Conservation (phyloP, 2,113 vertebrate genomes). For the Chaetops frenatus region DNA sequence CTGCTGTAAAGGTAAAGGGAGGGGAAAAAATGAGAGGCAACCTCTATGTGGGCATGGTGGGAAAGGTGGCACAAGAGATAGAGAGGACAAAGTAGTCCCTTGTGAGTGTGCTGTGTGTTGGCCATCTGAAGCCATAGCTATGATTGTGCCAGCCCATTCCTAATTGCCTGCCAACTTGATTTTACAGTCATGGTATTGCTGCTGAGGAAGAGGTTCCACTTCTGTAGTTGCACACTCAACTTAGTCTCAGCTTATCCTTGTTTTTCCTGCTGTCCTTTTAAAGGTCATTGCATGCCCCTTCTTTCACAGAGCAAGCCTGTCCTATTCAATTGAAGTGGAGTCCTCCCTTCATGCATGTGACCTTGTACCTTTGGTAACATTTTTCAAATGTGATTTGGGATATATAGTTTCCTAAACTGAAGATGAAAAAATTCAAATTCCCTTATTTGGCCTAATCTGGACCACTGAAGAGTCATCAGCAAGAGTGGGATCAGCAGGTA, state of each 20-base stretch:
- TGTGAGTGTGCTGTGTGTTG: background rate
- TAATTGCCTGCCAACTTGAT: background rate
- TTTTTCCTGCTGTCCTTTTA: background rate
- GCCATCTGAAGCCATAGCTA: background rate
- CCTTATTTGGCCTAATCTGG: background rate
- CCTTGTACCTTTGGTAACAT: background rate
- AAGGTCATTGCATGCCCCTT: background rate
- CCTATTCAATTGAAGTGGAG: background rate
- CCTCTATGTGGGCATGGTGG: background rate
- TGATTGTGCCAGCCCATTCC: background rate
- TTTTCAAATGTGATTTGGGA: background rate
- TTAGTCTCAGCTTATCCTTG: background rate
- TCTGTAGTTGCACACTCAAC: background rate
- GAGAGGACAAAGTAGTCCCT: background rate
- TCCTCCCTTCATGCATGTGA: background rate
- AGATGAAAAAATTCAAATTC: background rate
- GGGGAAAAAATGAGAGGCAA: background rate
- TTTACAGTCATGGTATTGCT: background rate
- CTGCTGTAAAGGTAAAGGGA: background rate
- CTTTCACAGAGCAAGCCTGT: background rate
- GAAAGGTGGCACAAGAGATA: background rate
- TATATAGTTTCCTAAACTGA: background rate
- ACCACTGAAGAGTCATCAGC: background rate
- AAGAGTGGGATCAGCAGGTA: background rate
- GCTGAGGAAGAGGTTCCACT: background rate